Base-by-base conservation (phyloP, 2,113 vertebrate genomes). In the Gadus macrocephalus region DNA sequence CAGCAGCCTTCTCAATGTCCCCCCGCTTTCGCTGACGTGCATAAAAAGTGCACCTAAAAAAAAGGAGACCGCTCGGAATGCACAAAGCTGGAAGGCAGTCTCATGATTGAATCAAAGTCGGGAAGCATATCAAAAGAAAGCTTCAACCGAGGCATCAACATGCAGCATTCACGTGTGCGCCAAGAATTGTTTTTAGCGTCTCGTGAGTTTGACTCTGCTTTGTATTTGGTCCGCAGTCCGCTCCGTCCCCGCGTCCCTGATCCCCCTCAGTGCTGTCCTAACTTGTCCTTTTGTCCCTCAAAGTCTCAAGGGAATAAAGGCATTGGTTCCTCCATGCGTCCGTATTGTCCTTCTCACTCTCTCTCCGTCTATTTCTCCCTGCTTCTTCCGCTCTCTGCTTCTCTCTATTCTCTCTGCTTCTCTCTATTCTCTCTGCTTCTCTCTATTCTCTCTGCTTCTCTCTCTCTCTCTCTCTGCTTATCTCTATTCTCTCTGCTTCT, bases 11-110 rank as follows among this genome's bases (percentile, higher is more conserved):
- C 42, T 63, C 19, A 28, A 11, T 49, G 69, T n/a, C 11, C 65
- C 72, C 66, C 75, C 73, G 78, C 69, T 87, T 87, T 77, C 78
- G 78, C 85, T 87, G 73, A 88, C 86, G 80, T 81, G 85, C 85
- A 76, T 22, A 8, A 61, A 66, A 63, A 12, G 59, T 56, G 61
- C 55, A 11, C 35, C 4, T 38, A 53, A 20, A 4, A 35, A 25
- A 15, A 31, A n/a, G 3, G 42, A 19, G 27, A 9, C 56, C 38
- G 15, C 74, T 65, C 16, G 2, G 58, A 11, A 72, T 2, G 53
- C 53, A 17, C 42, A 11, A 63, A 69, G 69, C 71, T 38, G 35
- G 53, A 65, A 69, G 82, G 31, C 7, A 67, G 68, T 31, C n/a
- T 27, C 53, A 74, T 70, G 74, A 66, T 59, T 53, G 20, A 68